Evolutionary conservation across 2,113 vertebrate species (phyloP).

Genomic region (Otis tarda): DNA sequence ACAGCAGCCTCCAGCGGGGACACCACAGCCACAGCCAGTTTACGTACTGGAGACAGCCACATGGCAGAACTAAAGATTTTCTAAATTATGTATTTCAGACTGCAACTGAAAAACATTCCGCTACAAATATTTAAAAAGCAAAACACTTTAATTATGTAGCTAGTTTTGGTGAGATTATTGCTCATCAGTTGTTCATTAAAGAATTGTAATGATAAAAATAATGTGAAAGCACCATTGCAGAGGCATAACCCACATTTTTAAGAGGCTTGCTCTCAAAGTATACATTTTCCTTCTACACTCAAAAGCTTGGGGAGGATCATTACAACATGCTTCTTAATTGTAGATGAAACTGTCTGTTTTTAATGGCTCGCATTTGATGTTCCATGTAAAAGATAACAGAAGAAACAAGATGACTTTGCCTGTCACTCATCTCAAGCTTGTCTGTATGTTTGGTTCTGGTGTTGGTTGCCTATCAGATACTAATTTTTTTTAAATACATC

Average conservation of each 20-base stretch:
- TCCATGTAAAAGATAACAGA: not conserved
- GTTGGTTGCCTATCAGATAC: not conserved
- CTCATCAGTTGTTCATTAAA: not conserved
- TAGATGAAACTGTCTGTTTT: not conserved
- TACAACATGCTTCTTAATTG: not conserved
- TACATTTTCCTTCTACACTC: not conserved
- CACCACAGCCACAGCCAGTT: not conserved
- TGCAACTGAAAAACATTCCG: not conserved
- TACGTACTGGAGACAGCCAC: fast-evolving
- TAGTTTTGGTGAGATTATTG: not conserved
- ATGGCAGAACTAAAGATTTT: not conserved
- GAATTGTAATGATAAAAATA: not conserved
- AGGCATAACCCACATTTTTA: not conserved
- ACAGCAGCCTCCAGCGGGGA: not conserved
- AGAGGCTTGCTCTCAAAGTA: not conserved
- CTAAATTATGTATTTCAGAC: not conserved
- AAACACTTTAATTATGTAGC: not conserved
- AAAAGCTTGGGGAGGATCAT: not conserved
- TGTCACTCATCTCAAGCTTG: not conserved
- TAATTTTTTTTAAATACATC: not conserved
- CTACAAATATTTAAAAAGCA: not conserved
- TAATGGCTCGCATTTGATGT: not conserved
- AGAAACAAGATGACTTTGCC: not conserved
- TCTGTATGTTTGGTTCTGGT: not conserved
- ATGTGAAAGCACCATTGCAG: not conserved